A percentile compares a stretch with the other conserved stretches of the same genome.
These are phyloP conservation scores for Passer montanus DNA, from an alignment of 2,113 vertebrate genomes.

Conservation along the genomic window DNA sequence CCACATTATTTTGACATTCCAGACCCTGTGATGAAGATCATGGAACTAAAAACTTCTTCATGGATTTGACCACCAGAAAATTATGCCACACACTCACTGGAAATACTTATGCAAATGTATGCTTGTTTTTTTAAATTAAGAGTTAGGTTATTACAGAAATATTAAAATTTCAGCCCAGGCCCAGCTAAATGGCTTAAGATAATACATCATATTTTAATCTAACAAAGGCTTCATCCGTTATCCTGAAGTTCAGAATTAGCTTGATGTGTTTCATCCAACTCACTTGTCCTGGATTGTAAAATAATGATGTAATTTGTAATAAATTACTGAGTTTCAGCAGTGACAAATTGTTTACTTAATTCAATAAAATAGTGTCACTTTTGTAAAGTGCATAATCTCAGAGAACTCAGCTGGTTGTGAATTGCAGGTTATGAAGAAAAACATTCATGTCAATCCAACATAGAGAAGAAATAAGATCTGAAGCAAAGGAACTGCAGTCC, in stretches of 20 bases:
- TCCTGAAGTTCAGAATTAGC: conserved; percentile 48
- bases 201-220: conserved; percentile 59
- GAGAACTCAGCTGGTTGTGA: conserved; percentile 48
- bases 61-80: neutral
- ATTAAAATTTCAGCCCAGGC: conserved; percentile 10
- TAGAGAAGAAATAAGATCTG: conserved; percentile 56
- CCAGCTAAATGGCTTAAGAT: conserved; percentile 46
- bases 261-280: conserved; percentile 36
- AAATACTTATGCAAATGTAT: neutral
- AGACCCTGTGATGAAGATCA: neutral
- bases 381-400: conserved; percentile 32
- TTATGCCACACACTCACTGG: neutral
- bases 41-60: neutral
- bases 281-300: conserved; percentile 42
- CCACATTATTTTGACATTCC: neutral
- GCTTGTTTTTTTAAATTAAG: conserved; percentile 39
- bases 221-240: conserved; percentile 35
- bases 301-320: conserved; percentile 68
- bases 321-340: conserved; percentile 66
- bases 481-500: conserved; percentile 59
- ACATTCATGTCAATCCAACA: conserved; percentile 40
- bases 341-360: conserved; percentile 75
- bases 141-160: neutral
- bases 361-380: conserved; percentile 69
- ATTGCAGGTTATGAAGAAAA: conserved; percentile 56